A percentile compares a stretch with the other conserved stretches of the same genome.
These are phyloP conservation scores for Balaeniceps rex DNA, from an alignment of 2,113 vertebrate genomes.

Conservation along the genomic window DNA sequence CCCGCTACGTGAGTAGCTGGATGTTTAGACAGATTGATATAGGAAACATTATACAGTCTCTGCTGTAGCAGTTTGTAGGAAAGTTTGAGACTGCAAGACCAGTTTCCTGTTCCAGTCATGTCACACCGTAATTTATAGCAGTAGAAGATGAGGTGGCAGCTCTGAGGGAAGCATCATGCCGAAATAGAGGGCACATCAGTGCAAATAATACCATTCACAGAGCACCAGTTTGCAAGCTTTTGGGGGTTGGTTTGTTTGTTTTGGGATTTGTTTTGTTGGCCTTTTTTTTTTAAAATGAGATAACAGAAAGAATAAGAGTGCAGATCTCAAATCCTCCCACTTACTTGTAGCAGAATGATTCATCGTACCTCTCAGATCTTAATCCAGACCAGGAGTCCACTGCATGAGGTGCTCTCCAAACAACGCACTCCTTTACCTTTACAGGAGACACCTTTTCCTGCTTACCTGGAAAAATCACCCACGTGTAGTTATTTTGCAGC, in stretches of 20 bases:
- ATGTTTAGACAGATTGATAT: not conserved
- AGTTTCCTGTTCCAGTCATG: not conserved
- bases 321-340: not conserved
- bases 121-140: not conserved
- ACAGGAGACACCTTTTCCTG: not conserved
- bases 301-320: not conserved
- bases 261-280: rapidly evolving
- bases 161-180: not conserved
- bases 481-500: not conserved
- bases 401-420: not conserved
- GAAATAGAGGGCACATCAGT: not conserved
- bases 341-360: not conserved
- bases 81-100: conserved; percentile 9
- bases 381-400: not conserved
- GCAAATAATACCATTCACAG: not conserved
- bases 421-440: not conserved
- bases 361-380: not conserved
- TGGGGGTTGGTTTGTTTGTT: not conserved
- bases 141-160: not conserved
- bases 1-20: not conserved
- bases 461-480: not conserved
- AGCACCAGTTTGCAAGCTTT: not conserved
- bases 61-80: not conserved
- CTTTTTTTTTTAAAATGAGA: not conserved
- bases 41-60: not conserved